Conservation (phyloP, 2,113 vertebrate genomes). For the Arizona elegans region DNA sequence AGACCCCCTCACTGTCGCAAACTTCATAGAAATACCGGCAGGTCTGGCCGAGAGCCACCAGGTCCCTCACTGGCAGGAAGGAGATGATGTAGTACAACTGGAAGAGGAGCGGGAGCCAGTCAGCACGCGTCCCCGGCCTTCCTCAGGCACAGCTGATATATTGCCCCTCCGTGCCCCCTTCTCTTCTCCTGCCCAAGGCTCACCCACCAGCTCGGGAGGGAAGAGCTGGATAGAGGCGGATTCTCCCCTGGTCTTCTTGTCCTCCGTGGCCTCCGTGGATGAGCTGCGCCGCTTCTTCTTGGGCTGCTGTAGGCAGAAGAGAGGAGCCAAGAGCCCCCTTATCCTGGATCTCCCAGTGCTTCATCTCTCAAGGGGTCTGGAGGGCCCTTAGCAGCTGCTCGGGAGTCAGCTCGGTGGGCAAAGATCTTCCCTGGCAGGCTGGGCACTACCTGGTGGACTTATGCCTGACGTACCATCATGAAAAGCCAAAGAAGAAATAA, state of each 20-base stretch:
- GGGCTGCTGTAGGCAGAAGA: conserved; percentile 35
- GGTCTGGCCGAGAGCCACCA: conserved; percentile 58
- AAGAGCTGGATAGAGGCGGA: conserved; percentile 56
- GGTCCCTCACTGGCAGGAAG: conserved; percentile 60
- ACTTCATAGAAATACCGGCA: conserved; percentile 62
- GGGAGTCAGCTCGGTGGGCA: neutral
- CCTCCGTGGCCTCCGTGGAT: conserved; percentile 30
- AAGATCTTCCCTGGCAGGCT: too few species aligned
- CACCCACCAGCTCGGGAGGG: conserved; percentile 65
- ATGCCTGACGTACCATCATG: neutral
- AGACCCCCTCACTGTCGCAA: conserved; percentile 53
- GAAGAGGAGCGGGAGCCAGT: neutral
- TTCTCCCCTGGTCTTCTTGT: conserved; percentile 33
- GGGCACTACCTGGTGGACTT: neutral
- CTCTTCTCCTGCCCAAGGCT: neutral
- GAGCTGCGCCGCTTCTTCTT: conserved; percentile 55
- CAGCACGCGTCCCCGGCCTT: accelerated
- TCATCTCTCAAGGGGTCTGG: neutral
- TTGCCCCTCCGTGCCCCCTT: too few species aligned
- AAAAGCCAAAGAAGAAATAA: neutral
- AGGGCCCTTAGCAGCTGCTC: neutral
- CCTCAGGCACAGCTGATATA: neutral
- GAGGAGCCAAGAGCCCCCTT: neutral
- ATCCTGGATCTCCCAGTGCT: accelerated
- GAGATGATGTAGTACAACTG: conserved; percentile 65